A percentile compares a stretch with the other conserved stretches of the same genome.
phyloP scores from a whole-genome alignment of 1,140 invertebrate genomes.

The Drosophila lacertosa region DNA sequence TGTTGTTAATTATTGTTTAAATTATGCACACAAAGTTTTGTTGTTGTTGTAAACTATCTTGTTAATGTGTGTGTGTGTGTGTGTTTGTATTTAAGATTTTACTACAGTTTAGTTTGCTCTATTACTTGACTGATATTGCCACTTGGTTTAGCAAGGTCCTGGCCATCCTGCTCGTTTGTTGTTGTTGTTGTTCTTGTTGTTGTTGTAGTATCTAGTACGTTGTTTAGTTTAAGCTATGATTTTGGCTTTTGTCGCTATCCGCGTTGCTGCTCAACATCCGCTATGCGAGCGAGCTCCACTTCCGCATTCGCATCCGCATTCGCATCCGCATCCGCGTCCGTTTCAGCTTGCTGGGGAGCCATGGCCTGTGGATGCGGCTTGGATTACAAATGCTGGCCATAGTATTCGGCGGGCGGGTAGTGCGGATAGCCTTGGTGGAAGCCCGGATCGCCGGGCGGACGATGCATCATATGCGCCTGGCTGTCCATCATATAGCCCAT shows the following conservation, averaged over 20 bases:
- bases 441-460: conserved; percentile 94
- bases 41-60: conserved; percentile 19
- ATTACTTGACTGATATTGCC: conserved; percentile 78
- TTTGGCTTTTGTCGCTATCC: conserved; percentile 76
- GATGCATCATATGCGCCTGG: conserved; percentile 96
- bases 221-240: conserved; percentile 80
- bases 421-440: conserved; percentile 96
- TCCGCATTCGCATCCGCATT: background rate
- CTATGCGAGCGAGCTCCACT: conserved; percentile 13
- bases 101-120: conserved; percentile 60
- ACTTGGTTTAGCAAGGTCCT: conserved; percentile 45
- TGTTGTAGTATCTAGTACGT: conserved; percentile 46
- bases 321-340: conserved; percentile 23
- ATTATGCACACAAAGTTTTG: conserved; percentile 78
- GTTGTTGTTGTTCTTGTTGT: too few relatives aligned
- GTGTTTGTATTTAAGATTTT: conserved; percentile 36
- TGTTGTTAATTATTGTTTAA: conserved; percentile 54
- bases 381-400: conserved; percentile 94
- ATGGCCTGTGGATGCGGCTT: too few relatives aligned
- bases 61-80: too few relatives aligned
- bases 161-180: conserved; percentile 14
- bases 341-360: too few relatives aligned
- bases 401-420: conserved; percentile 94
- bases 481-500: conserved; percentile 99
- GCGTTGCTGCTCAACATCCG: conserved; percentile 45